Base-by-base conservation (phyloP, 2,888 invertebrate genomes). In the Stenurella melanura region DNA sequence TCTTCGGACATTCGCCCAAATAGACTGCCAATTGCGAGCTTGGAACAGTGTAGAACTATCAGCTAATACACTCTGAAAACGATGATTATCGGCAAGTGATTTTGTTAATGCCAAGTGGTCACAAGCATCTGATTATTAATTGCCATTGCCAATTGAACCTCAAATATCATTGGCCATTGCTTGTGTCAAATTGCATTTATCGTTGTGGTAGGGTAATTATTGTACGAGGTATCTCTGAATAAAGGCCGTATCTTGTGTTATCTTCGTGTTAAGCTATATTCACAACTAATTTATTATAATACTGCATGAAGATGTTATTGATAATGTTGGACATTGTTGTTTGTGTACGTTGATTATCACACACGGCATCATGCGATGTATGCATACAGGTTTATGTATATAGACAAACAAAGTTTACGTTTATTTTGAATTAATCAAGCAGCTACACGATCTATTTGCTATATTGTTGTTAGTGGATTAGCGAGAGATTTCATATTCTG, bases 91-190 rank as follows among this genome's bases (percentile, higher is more conserved):
- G 61, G 61, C 21, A 61, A 30, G 26, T 30, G 61, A 61, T 61
- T 61, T 61, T 30, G 61, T 61, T 61, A 61, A 34, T 34, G 61
- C 34, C 4, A 61, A 30, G 34, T 30, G 61, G 61, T 34, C 12
- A n/a, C 34, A 34, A 21, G 15, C 61, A 61, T 61, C 30, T 30
- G 61, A n/a, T 26, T 61, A 21, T 30, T 61, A 61, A 61, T 61
- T 61, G 61, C n/a, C 30, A 30, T 61, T 30, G 61, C 61, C 30
- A 61, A 30, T 61, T 61, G 26, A 12, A 30, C 30, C 61, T 30
- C 34, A 19, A 5, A 58, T 58, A 15, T 50, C n/a, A 50, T 50
- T 50, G 50, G 15, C 15, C 12, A 50, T n/a, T 50, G 50, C n/a
- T 15, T n/a, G 50, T 50, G 50, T 50, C n/a, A 50, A 50, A n/a